Conservation (phyloP, 2,888 invertebrate genomes). For the Orthosia gothica region DNA sequence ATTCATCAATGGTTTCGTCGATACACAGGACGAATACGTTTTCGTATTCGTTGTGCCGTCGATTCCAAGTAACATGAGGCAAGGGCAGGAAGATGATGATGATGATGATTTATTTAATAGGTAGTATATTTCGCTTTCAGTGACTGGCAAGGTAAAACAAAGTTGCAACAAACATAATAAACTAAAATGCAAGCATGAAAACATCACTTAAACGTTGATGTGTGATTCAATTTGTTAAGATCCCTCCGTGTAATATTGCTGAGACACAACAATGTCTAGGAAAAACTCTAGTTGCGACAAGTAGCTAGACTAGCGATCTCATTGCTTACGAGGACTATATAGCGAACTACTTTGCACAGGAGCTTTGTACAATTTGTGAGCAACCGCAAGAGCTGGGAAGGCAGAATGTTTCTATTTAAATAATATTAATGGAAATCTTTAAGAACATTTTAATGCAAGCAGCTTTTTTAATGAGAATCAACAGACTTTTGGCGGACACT, state of each 20-base stretch:
- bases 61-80: too few species aligned
- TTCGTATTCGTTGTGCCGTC: too few species aligned
- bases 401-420: constrained; percentile 54
- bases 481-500: constrained; percentile 31
- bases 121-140: background rate
- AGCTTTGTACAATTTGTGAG: constrained; percentile 57
- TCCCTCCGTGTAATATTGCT: too few species aligned
- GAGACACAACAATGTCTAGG: constrained; percentile 38
- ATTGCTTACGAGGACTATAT: constrained; percentile 49
- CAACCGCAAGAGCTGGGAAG: constrained; percentile 45
- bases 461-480: constrained; percentile 48
- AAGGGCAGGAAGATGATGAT: too few species aligned
- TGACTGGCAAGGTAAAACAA: background rate
- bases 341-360: constrained; percentile 34
- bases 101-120: too few species aligned
- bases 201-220: constrained; percentile 39
- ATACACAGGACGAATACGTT: too few species aligned
- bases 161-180: constrained; percentile 13
- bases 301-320: constrained; percentile 49
- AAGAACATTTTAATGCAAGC: constrained; percentile 42
- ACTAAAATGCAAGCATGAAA: constrained; percentile 26
- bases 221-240: constrained; percentile 58
- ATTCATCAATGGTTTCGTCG: too few species aligned
- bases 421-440: constrained; percentile 58
- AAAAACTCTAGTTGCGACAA: constrained; percentile 40